A percentile compares a stretch with the other conserved stretches of the same genome.
phyloP scores from a whole-genome alignment of 2,888 invertebrate genomes.

The Caenorhabditis becei region DNA sequence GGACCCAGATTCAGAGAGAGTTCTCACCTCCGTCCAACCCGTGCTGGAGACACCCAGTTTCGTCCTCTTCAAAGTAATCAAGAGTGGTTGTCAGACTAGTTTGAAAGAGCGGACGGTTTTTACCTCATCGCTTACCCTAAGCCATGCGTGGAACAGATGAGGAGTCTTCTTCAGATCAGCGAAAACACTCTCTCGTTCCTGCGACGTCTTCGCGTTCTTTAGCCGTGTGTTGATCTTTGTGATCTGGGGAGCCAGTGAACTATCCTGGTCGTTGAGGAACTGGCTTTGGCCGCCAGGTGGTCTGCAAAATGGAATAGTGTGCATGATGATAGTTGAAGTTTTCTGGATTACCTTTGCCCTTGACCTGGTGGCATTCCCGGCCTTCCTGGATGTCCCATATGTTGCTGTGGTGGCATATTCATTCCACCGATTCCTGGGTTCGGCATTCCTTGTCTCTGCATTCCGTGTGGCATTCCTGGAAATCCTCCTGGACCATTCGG shows the following conservation, averaged over 20 bases:
- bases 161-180: conserved; percentile 94
- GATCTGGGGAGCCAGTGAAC: conserved; percentile 75
- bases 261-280: conserved; percentile 1
- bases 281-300: neutral
- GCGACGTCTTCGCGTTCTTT: conserved; percentile 91
- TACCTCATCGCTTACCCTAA: conserved; percentile 83
- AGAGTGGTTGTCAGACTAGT: neutral
- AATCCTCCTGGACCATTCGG: conserved; percentile 30
- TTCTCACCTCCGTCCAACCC: too few species aligned
- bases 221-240: conserved; percentile 90
- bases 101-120: neutral
- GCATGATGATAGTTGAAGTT: too few species aligned
- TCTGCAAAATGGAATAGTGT: neutral
- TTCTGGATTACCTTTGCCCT: conserved; percentile 11
- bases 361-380: conserved; percentile 30
- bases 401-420: conserved; percentile 26
- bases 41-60: too few species aligned
- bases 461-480: conserved; percentile 17
- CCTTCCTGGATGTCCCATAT: conserved; percentile 44
- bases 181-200: conserved; percentile 88
- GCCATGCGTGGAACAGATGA: conserved; percentile 94
- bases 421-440: conserved; percentile 17
- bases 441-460: conserved; percentile 15
- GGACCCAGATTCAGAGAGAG: neutral
- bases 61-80: neutral